Evolutionary conservation across 2,888 invertebrate species (phyloP), one percentile per base, ranked within the genome.

Genomic region (Ptychoptera contaminata): DNA sequence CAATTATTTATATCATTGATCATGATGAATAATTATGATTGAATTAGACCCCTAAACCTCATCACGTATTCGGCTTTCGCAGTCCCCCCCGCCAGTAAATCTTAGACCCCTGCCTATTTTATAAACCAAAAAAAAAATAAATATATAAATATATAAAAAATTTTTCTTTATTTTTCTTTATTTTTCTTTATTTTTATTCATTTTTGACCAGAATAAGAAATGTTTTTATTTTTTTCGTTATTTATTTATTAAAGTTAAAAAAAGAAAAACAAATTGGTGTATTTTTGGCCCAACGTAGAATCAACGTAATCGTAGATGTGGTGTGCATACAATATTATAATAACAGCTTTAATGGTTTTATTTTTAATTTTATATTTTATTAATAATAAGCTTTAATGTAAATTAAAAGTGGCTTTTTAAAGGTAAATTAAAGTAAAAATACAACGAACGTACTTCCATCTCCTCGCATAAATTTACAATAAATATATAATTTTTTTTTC

Each of bases 301-400:
- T 49, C 50, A 50, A 49, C 46, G 50, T n/a, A 23, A 5, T 23
- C 23, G 7, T 23, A n/a, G 23, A 23, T 49, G 51, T 50, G 48
- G 53, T 53, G 53, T 50, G 51, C 51, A 49, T 61, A 61, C 47
- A 55, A 55, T 47, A 50, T 54, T 58, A 57, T 46, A 47, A 47
- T 46, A 48, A 46, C 8, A 30, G 30, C 16, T 30, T 29, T 30
- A 14, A 14, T 16, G n/a, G n/a, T n/a, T n/a, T n/a, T n/a, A n/a
- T n/a, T n/a, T n/a, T n/a, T n/a, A n/a, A n/a, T n/a, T n/a, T n/a
- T n/a, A n/a, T n/a, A n/a, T n/a, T n/a, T n/a, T n/a, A n/a, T n/a
- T n/a, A n/a, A 16, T 14, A 23, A 29, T 40, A 40, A 40, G 29
- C 29, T 40, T 30, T 39, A 30, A 14, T 39, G 39, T 39, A 39